Evolutionary conservation across 2,888 invertebrate genomes (phyloP).

Genomic region (Agapostemon virescens): DNA sequence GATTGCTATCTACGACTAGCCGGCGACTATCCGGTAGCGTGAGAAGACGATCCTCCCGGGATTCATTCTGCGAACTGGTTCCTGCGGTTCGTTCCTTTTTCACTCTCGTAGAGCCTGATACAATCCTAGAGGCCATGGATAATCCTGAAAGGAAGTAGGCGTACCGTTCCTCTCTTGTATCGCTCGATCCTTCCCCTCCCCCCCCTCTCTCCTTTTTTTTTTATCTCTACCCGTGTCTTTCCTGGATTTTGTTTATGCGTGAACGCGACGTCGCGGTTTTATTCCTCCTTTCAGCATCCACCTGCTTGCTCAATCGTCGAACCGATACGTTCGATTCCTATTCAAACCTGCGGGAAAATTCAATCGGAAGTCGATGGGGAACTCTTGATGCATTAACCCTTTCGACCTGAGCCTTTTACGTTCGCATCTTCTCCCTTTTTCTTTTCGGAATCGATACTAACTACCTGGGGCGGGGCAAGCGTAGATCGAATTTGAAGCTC

Average conservation of each 20-base stretch:
- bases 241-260: constrained; percentile 36
- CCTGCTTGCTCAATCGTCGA: neutral
- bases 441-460: neutral
- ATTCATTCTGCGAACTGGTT: constrained; percentile 60
- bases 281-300: neutral
- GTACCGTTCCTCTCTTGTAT: constrained; percentile 20
- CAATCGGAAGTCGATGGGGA: neutral
- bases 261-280: constrained; percentile 15
- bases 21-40: constrained; percentile 58
- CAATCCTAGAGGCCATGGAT: constrained; percentile 45
- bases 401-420: neutral
- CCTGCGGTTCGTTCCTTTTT: constrained; percentile 41
- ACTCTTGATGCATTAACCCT: constrained; percentile 1
- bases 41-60: constrained; percentile 55
- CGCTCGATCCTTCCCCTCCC: constrained; percentile 4
- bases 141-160: constrained; percentile 57
- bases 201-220: neutral
- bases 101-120: constrained; percentile 20
- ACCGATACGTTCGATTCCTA: constrained; percentile 3
- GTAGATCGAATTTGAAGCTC: neutral
- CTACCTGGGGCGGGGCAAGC: neutral
- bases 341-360: neutral
- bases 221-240: constrained; percentile 10
- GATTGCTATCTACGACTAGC: constrained; percentile 59
- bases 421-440: neutral